Evolutionary conservation across 2,113 vertebrate species (phyloP).

Genomic region (Gorsachius goisagi): DNA sequence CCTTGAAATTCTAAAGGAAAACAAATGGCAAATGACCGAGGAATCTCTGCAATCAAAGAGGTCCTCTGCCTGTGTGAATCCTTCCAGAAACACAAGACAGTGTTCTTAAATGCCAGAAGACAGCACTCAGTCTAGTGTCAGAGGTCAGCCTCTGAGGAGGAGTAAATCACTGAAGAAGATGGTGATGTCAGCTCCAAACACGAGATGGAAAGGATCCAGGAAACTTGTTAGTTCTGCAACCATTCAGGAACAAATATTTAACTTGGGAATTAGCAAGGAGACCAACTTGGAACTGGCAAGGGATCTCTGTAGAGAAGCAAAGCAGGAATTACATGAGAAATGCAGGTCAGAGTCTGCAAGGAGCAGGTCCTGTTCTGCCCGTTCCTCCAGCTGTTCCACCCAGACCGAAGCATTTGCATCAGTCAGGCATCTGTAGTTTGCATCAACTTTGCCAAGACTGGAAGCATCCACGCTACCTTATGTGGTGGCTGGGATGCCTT

Average conservation of each 20-base stretch:
- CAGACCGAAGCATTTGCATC: not conserved
- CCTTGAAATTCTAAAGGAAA: not conserved
- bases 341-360: not conserved
- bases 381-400: not conserved
- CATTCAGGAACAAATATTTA: not conserved
- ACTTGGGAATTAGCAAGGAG: not conserved
- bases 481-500: rapidly evolving
- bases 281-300: not conserved
- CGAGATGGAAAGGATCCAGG: not conserved
- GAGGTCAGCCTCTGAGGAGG: not conserved
- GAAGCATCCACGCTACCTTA: rapidly evolving
- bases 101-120: not conserved
- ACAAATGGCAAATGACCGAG: not conserved
- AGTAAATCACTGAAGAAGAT: not conserved
- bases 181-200: conserved; percentile 21
- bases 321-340: not conserved
- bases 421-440: not conserved
- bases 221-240: not conserved
- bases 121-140: not conserved
- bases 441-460: not conserved
- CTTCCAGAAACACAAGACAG: not conserved
- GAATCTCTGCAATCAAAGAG: not conserved
- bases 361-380: not conserved
- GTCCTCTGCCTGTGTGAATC: not conserved
- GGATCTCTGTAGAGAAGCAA: not conserved